phyloP scores from a whole-genome alignment of 1,140 invertebrate species.

The Latrodectus geometricus region DNA sequence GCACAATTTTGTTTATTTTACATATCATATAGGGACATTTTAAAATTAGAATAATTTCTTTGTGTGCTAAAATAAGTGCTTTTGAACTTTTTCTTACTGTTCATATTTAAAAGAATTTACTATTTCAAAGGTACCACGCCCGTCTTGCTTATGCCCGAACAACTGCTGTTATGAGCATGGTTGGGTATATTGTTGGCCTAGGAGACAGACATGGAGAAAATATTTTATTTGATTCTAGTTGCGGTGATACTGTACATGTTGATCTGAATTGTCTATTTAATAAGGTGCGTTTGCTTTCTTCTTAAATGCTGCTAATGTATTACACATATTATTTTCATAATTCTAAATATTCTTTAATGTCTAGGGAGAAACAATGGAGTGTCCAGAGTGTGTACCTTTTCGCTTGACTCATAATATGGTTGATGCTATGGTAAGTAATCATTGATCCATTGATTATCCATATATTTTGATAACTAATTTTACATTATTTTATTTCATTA shows the following conservation, averaged over 20 bases:
- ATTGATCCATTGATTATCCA: neutral
- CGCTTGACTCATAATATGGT: slow-evolving; percentile 97
- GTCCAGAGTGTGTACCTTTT: slow-evolving; percentile 95
- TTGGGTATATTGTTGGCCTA: slow-evolving; percentile 96
- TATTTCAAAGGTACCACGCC: slow-evolving; percentile 71
- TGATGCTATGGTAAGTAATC: slow-evolving; percentile 80
- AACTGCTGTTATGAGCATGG: slow-evolving; percentile 97
- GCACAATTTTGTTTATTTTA: too few species aligned
- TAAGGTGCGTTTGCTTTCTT: slow-evolving; percentile 21
- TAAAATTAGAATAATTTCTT: too few species aligned
- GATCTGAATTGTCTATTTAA: slow-evolving; percentile 99
- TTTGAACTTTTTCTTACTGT: too few species aligned
- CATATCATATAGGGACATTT: too few species aligned
- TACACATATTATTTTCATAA: neutral
- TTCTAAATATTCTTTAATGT: neutral
- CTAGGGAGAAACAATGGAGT: slow-evolving; percentile 85
- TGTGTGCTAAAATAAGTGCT: too few species aligned
- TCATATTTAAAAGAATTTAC: too few species aligned
- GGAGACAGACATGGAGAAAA: slow-evolving; percentile 99
- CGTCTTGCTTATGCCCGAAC: slow-evolving; percentile 89
- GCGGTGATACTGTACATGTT: slow-evolving; percentile 94
- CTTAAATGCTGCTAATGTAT: slow-evolving; percentile 5
- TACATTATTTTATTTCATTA: too few species aligned
- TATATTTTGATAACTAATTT: neutral
- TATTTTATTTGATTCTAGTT: slow-evolving; percentile 90